Conservation (phyloP, 2,113 vertebrate species). For the Fukomys damarensis region DNA sequence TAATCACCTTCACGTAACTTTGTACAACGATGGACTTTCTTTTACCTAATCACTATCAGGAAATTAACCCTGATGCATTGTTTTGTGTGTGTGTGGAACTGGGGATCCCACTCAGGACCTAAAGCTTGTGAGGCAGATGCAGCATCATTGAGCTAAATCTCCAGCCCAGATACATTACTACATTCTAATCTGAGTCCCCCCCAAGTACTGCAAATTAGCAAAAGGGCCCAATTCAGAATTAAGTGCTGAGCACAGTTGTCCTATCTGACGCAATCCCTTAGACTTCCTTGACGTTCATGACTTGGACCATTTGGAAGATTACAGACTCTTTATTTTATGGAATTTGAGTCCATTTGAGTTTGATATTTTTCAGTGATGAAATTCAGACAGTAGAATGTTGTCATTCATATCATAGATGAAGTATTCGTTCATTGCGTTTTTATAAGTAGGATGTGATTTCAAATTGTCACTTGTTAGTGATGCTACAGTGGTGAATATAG, state of each 20-base stretch:
- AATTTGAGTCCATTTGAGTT: background rate
- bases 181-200: background rate
- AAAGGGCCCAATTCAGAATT: background rate
- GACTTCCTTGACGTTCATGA: background rate
- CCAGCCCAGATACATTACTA: no score
- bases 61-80: background rate
- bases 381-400: conserved; percentile 17
- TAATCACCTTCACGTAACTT: background rate
- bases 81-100: no score
- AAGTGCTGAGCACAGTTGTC: background rate
- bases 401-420: background rate
- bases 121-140: no score
- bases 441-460: background rate
- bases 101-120: no score
- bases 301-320: background rate
- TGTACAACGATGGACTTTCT: background rate
- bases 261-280: background rate
- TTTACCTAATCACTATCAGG: background rate
- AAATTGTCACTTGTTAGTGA: background rate
- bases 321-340: conserved; percentile 2
- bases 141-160: no score
- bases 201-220: background rate
- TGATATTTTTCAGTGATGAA: conserved; percentile 25
- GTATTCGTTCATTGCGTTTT: background rate
- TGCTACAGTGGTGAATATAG: background rate